Percentiles rank a stretch among this genome's conserved stretches.
These are phyloP conservation scores for Cheilosia grossa DNA, from an alignment of 2,888 invertebrate species.

Conservation along the genomic window DNA sequence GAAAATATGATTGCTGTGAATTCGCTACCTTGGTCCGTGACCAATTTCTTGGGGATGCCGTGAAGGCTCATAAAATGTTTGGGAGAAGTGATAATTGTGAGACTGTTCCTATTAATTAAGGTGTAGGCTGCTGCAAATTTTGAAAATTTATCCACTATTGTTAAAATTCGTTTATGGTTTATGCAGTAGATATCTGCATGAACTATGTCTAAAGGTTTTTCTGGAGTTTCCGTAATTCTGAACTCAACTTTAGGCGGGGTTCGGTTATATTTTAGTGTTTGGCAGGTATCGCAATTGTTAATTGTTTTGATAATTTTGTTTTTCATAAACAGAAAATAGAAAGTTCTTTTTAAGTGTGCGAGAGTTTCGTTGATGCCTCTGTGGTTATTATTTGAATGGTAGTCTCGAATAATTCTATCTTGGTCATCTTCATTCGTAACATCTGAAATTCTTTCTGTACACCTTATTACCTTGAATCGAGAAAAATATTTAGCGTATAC, in stretches of 20 bases:
- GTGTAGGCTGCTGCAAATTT: too few species aligned
- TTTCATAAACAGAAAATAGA: background rate
- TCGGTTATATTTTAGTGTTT: background rate
- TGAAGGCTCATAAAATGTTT: too few species aligned
- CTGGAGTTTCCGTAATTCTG: too few species aligned
- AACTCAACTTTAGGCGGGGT: too few species aligned
- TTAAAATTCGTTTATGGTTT: too few species aligned
- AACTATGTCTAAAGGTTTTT: too few species aligned
- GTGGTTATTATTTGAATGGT: background rate
- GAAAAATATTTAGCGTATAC: slow-evolving; percentile 11
- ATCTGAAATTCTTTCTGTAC: background rate
- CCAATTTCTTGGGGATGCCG: too few species aligned
- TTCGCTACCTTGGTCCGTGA: slow-evolving; percentile 22
- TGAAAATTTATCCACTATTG: too few species aligned
- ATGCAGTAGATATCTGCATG: too few species aligned
- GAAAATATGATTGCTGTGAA: slow-evolving; percentile 8
- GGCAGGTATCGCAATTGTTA: background rate
- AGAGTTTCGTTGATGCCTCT: too few species aligned
- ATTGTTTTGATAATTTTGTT: background rate
- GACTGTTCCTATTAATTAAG: too few species aligned
- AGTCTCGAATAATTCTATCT: background rate
- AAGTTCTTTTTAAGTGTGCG: slow-evolving; percentile 1
- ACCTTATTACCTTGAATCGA: background rate
- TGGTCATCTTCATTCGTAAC: background rate
- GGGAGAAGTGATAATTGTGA: too few species aligned